Evolutionary conservation across 2,888 invertebrate genomes (phyloP), one percentile per base, ranked within the genome.

Genomic region (Heliconius ethilla): DNA sequence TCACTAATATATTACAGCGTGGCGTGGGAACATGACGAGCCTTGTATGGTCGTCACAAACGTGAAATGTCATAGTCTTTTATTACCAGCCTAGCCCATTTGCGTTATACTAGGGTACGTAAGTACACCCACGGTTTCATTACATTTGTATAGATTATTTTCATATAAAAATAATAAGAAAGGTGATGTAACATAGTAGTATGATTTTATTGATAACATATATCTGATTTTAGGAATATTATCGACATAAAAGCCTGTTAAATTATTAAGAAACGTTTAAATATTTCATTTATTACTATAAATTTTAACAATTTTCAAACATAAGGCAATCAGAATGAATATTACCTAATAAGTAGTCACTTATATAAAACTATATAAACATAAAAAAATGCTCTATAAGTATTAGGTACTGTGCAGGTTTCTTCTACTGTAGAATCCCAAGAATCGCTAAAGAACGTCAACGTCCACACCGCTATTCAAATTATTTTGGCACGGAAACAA

Each of bases 401-500:
- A 33, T 33, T 55, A 15, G 1, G 11, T 70, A 9, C 51, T 63
- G 22, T 27, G 15, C n/a, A 59, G 15, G 40, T 33, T 33, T 33
- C 33, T 33, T 33, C 33, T 33, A 37, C 9, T 27, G 51, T 65
- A 65, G 51, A 67, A 72, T 37, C 63, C 27, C 29, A 70, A 59
- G 66, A 70, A 70, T 76, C 45, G 76, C n/a, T 40, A 76, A 55
- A 55, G 72, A 78, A 77, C 80, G 92, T 91, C 91, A 92, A 91
- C 89, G 93, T 86, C 91, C 92, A 92, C 88, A 82, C 75, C 83
- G 91, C 87, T 92, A 94, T 93, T 90, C 87, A 81, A 90, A 92
- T 89, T 90, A 93, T 93, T 92, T 93, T 93, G 93, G 93, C 93
- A 93, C 89, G 87, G 86, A 83, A 82, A 86, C 90, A 87, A 87